Evolutionary conservation across 2,113 vertebrate genomes (phyloP).

Genomic region (Acrocephalus kingi): DNA sequence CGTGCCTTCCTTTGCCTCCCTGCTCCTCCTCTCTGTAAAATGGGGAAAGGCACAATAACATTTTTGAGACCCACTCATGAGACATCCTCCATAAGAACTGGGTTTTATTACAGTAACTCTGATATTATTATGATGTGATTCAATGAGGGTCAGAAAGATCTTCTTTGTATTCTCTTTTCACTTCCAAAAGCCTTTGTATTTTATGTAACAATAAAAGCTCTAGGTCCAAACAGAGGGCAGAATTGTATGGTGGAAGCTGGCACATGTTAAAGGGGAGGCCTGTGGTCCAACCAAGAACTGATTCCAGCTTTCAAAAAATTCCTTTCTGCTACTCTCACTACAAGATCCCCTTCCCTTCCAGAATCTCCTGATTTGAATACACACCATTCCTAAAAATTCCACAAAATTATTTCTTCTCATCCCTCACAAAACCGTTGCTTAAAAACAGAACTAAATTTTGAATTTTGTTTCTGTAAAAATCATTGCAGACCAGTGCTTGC

Average conservation of each 20-base stretch:
- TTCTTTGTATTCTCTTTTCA: conserved; percentile 2
- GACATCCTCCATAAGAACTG: not conserved
- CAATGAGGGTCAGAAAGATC: conserved; percentile 3
- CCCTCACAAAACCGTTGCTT: not conserved
- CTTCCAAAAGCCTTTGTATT: conserved; percentile 15
- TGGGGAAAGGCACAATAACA: not conserved
- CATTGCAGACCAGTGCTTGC: not conserved
- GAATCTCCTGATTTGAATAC: not conserved
- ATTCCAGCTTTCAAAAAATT: not conserved
- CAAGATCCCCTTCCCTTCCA: not conserved
- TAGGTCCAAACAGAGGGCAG: not conserved
- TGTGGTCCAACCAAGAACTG: not conserved
- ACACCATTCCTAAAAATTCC: not conserved
- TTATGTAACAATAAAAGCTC: not conserved
- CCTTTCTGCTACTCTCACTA: not conserved
- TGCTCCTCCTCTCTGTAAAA: not conserved
- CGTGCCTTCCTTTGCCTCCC: not conserved
- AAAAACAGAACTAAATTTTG: conserved; percentile 16
- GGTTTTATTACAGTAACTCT: not conserved
- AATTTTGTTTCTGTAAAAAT: not conserved
- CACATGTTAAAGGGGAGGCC: not conserved
- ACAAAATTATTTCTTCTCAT: not conserved
- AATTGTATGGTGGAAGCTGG: not conserved
- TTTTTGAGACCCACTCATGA: not conserved
- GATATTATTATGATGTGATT: not conserved